Base-by-base conservation (phyloP, 2,888 invertebrate genomes). In the Latrodectus hesperus region DNA sequence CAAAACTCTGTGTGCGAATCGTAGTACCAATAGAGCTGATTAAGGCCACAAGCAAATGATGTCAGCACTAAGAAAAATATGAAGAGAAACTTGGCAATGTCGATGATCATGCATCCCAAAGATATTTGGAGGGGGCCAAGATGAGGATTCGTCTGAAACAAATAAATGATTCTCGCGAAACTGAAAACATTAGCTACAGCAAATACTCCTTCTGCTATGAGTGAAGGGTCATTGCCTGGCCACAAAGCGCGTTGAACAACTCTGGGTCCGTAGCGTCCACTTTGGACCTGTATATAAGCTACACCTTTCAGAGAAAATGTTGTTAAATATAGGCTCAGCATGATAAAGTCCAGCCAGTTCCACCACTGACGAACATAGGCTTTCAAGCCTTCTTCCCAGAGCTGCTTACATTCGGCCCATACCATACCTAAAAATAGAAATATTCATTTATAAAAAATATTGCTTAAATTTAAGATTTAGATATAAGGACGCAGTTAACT, bases 21-120 rank as follows among this genome's bases (percentile, higher is more conserved):
- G 91, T 93, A 94, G 90, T 93, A 94, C 92, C 93, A 93, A 88
- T 93, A 93, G 14, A 93, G 91, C 92, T 98, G 98, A 92, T 98
- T 98, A 90, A 98, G 94, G 73, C 93, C 93, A 90, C 93, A 93
- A 10, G 93, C 93, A 89, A 93, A 93, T n/a, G 93, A 93, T 5
- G 93, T 93, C 79, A 93, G 90, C 73, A 93, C 92, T 77, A 93
- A 91, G 91, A 93, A 92, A 90, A 93, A 93, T 88, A 93, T 93
- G 91, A 93, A 93, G 88, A 93, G 91, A 90, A 93, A 93, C 90
- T 94, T 94, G 87, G 93, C 93, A 83, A 94, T 94, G 90, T 94
- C 94, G 53, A 94, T 93, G 53, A 94, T 92, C 94, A 94, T 94
- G 89, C 94, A 94, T 11, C 94, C 94, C 64, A 92, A 91, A 0